Conservation (phyloP, 1,140 invertebrate genomes). For the Aphaenogaster floridana region DNA sequence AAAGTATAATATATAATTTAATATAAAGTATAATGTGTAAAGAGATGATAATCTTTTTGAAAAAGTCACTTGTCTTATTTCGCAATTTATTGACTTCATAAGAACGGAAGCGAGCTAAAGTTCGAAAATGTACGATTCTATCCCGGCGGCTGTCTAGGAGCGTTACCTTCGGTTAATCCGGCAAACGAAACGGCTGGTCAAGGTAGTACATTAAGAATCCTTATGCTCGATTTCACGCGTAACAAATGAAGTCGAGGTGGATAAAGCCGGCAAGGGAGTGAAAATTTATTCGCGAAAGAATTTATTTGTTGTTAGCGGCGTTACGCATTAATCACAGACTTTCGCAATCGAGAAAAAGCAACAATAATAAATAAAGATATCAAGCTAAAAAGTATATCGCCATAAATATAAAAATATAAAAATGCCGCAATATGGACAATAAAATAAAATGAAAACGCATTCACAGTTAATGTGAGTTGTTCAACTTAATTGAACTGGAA, state of each 20-base stretch:
- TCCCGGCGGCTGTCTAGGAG: constrained; percentile 46
- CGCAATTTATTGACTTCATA: constrained; percentile 34
- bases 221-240: constrained; percentile 64
- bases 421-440: background rate
- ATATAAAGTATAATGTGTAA: background rate
- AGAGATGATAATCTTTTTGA: background rate
- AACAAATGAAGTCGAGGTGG: constrained; percentile 50
- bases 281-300: constrained; percentile 51
- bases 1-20: background rate
- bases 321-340: constrained; percentile 42
- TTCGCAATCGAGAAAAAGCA: constrained; percentile 15
- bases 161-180: constrained; percentile 58
- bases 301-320: constrained; percentile 58
- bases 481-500: background rate
- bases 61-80: background rate
- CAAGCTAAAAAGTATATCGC: background rate
- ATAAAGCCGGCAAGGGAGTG: constrained; percentile 28
- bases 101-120: constrained; percentile 27
- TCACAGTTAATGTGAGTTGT: background rate
- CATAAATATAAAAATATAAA: background rate
- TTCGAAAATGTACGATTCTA: constrained; percentile 58
- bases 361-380: constrained; percentile 36
- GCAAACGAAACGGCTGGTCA: constrained; percentile 62
- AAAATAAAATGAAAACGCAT: background rate
- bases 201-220: constrained; percentile 63